Evolutionary conservation across 2,888 invertebrate genomes (phyloP), one percentile per base, ranked within the genome.

Genomic region (Oligia strigilis): DNA sequence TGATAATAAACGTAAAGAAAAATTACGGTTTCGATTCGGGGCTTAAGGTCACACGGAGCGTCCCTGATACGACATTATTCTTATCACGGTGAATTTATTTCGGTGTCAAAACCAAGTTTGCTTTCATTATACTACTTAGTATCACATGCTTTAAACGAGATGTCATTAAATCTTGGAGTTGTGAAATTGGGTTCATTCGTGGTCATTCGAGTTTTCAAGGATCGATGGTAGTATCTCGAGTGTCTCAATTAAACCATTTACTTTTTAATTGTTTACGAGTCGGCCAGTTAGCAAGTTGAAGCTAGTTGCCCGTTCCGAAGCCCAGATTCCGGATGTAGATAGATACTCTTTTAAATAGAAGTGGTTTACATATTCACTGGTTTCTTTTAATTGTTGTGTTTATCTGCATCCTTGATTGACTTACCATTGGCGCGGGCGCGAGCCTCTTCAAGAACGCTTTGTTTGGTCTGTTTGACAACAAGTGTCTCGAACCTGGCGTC

Each of bases 401-500:
- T 23, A 4, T 23, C 23, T 49, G 46, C 9, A 75, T 58, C 49
- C 29, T 58, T 43, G 55, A 62, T 14, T 23, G 14, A 95, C 97
- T 98, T 95, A 99, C 99, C 99, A 97, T 99, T 98, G 91, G 98
- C 98, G 92, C 98, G 98, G 95, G 98, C 98, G 93, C 99, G 98
- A 89, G 99, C 99, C 96, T 99, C 99, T 94, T 99, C 99, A 92
- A 99, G 97, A 89, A 99, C 99, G 92, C 98, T 98, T 97, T 99
- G 98, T 96, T 99, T 99, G 94, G 98, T 99, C 97, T 99, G 99
- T 97, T 99, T 99, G 93, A 99, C 99, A 91, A 99, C 99, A 93
- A 99, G 97, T 85, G 99, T 99, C 96, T 99, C 99, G 96, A 99
- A 99, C 92, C 99, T 98, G 90, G 99, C 99, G 97, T 99, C 99